Evolutionary conservation across 1,140 invertebrate species (phyloP).

Genomic region (Coenobita brevimanus): DNA sequence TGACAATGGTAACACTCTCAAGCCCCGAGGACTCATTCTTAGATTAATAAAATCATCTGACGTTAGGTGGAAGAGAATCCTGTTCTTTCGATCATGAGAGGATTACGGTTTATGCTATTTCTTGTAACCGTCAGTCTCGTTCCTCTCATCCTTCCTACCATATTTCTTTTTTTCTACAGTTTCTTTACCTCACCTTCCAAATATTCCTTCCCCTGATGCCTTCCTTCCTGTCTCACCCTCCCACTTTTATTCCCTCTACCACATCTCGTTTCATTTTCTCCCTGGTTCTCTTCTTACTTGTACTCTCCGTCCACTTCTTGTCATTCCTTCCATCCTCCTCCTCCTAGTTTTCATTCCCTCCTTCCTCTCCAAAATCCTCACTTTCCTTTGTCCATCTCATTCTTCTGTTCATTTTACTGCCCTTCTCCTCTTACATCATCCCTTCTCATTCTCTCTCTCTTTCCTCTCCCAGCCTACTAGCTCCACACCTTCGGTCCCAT

Average conservation of each 20-base stretch:
- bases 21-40: too few species aligned
- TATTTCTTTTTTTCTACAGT: not conserved
- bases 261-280: not conserved
- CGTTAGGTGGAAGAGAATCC: too few species aligned
- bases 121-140: too few species aligned
- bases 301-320: not conserved
- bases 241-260: not conserved
- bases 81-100: too few species aligned
- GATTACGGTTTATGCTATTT: too few species aligned
- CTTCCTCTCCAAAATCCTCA: not conserved
- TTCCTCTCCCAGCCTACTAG: not conserved
- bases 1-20: too few species aligned
- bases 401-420: too few species aligned
- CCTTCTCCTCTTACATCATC: not conserved
- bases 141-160: not conserved
- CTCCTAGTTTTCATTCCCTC: not conserved
- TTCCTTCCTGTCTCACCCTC: not conserved
- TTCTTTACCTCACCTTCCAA: too few species aligned
- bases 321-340: not conserved
- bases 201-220: not conserved
- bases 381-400: not conserved
- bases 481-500: too few species aligned
- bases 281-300: not conserved
- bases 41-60: too few species aligned
- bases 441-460: not conserved